Evolutionary conservation across 2,113 vertebrate species (phyloP).

Genomic region (Gymnocephalus cernua): DNA sequence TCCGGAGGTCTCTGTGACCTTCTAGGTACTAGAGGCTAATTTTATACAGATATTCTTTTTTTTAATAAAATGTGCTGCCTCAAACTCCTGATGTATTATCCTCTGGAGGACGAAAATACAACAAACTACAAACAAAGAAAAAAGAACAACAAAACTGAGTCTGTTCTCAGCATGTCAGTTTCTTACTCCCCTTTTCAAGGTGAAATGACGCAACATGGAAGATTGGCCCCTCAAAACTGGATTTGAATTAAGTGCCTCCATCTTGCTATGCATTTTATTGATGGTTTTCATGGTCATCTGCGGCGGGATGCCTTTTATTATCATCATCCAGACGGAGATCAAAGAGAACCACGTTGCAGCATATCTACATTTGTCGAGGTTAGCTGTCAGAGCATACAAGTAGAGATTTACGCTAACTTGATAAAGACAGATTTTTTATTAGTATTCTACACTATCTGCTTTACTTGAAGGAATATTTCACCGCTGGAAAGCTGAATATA

Average conservation of each 20-base stretch:
- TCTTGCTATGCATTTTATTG: constrained; percentile 23
- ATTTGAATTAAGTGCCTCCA: constrained; percentile 35
- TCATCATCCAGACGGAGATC: constrained; percentile 37
- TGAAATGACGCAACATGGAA: constrained; percentile 46
- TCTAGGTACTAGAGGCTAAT: constrained; percentile 24
- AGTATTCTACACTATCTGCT: constrained; percentile 52
- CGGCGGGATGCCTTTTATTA: constrained; percentile 35
- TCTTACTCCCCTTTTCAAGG: constrained; percentile 14
- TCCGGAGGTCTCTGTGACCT: constrained; percentile 29
- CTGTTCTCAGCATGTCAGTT: constrained; percentile 4
- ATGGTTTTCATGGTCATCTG: constrained; percentile 44
- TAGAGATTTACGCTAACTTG: constrained; percentile 57
- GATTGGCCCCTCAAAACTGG: constrained; percentile 35
- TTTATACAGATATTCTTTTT: too few relatives aligned
- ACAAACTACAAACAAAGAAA: neutral
- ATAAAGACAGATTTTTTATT: constrained; percentile 53
- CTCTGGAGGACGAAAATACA: neutral
- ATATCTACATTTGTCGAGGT: constrained; percentile 28
- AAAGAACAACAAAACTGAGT: neutral
- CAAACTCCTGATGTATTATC: constrained; percentile 1
- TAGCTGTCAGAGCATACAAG: constrained; percentile 53
- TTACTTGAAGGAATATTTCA: too few relatives aligned
- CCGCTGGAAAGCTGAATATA: too few relatives aligned
- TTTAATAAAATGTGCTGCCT: neutral
- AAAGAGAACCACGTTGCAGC: constrained; percentile 33